Evolutionary conservation across 2,888 invertebrate genomes (phyloP), one percentile per base, ranked within the genome.

Genomic region (Trypoxylon attenuatum): DNA sequence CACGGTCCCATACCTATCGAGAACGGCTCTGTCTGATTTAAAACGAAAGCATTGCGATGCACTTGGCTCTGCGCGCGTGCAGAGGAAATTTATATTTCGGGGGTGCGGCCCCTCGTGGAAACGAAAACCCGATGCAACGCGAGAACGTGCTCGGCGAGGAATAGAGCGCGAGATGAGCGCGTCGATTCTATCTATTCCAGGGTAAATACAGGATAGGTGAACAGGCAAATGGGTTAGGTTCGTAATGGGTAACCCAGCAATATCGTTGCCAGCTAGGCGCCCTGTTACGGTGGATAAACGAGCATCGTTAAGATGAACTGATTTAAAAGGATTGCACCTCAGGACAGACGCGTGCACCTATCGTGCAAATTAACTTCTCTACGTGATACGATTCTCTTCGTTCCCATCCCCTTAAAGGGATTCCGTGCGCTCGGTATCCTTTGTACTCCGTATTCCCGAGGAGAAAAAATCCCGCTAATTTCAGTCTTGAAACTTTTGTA

Each of bases 181-280:
- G n/a, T 69, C 73, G 58, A 64, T 72, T 72, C 54, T 39, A 70
- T 50, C 57, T 39, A 51, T 56, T 73, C 73, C 61, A 38, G 15
- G 22, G 70, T 58, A 70, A 60, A 70, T 58, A 55, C 45, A 47
- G 52, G 29, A 18, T 49, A 25, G 52, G 57, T 57, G 38, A 60
- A 57, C 39, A 45, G 39, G 52, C 38, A 49, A 51, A 66, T 22
- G 19, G 41, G 42, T 39, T 25, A 41, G 52, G 18, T 38, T 29
- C 33, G 59, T 38, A 43, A 49, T 15, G 39, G 47, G 15, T 38
- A 49, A n/a, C n/a, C 23, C 43, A 39, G 25, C 43, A 16, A 33
- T 49, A 10, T 33, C n/a, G 38, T 29, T 16, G 51, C 33, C 33
- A 60, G 49, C 39, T 59, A 54, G 64, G 55, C 67, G 61, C 59